phyloP scores from a whole-genome alignment of 1,140 invertebrate genomes.

The Macrotrachela quadricornifera region DNA sequence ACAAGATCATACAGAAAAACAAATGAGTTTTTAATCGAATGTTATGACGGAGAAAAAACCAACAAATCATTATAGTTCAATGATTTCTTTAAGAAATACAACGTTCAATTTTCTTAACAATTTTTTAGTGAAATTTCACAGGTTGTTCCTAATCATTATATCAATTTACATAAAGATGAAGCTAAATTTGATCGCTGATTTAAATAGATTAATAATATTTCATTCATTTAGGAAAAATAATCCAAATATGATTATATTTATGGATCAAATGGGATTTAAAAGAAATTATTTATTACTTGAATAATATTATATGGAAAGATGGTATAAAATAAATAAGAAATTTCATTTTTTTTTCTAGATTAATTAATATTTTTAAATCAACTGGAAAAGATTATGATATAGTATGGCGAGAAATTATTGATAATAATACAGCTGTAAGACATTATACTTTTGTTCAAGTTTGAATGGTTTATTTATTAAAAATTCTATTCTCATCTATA shows the following conservation, averaged over 20 bases:
- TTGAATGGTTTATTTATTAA: no score
- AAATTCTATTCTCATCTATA: no score
- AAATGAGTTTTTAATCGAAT: slow-evolving; percentile 43
- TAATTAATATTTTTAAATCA: no score
- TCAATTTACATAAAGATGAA: slow-evolving; percentile 59
- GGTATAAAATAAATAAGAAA: neutral
- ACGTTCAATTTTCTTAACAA: slow-evolving; percentile 20
- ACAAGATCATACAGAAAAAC: no score
- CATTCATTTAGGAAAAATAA: slow-evolving; percentile 42
- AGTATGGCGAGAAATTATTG: no score
- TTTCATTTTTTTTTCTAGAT: no score
- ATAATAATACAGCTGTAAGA: no score
- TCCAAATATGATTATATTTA: slow-evolving; percentile 46
- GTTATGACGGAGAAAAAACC: slow-evolving; percentile 32
- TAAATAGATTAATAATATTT: neutral
- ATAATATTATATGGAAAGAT: slow-evolving; percentile 44
- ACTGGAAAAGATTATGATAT: no score
- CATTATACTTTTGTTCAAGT: no score
- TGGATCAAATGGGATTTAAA: slow-evolving; percentile 34
- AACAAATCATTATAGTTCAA: slow-evolving; percentile 40
- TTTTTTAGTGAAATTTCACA: slow-evolving; percentile 20
- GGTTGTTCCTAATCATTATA: slow-evolving; percentile 26
- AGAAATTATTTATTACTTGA: slow-evolving; percentile 38
- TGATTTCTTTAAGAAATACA: slow-evolving; percentile 19
- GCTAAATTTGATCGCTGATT: slow-evolving; percentile 64